Evolutionary conservation across 2,113 vertebrate genomes (phyloP), one percentile per base, ranked within the genome.

Genomic region (Dromaius novaehollandiae): DNA sequence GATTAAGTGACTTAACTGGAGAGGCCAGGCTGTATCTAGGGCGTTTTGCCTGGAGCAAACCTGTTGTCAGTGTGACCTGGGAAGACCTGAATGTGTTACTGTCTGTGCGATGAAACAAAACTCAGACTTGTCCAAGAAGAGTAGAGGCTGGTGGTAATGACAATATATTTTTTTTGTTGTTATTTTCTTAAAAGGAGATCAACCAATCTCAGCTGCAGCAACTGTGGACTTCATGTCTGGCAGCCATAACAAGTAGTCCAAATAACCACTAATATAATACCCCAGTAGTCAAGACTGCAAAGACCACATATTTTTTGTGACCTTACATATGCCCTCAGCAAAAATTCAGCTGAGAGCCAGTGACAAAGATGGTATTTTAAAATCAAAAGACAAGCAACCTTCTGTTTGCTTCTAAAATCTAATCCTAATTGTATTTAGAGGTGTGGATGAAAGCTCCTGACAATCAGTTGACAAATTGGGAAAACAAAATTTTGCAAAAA

Each of bases 401-500:
- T 42, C 16, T 89, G 21, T 13, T 28, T 63, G 60, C 73, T 63
- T 53, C 34, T 6, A 40, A 32, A 48, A 78, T 53, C 22, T 40
- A 25, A 1, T 71, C 50, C 40, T 24, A 15, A 40, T 15, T 34
- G 30, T 53, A 26, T 34, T 74, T 68, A 34, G 51, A 66, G 53
- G 38, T 44, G 50, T 66, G 78, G 58, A 63, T 80, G 68, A 70
- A 65, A 86, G 68, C 17, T 76, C 7, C 3, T 75, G 78, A 56
- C 46, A 75, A 80, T 71, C 82, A 96, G 36, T n/a, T 84, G 42
- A 51, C 28, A 89, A 82, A 61, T 86, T 19, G 83, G 66, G 50
- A 84, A 92, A 76, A 30, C 15, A 82, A 28, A 74, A 26, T 40
- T 71, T 38, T 38, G 38, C 38, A 38, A 38, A 38, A 38, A 38